Conservation (phyloP, 2,888 invertebrate species). For the Stictocephala bisonia region DNA sequence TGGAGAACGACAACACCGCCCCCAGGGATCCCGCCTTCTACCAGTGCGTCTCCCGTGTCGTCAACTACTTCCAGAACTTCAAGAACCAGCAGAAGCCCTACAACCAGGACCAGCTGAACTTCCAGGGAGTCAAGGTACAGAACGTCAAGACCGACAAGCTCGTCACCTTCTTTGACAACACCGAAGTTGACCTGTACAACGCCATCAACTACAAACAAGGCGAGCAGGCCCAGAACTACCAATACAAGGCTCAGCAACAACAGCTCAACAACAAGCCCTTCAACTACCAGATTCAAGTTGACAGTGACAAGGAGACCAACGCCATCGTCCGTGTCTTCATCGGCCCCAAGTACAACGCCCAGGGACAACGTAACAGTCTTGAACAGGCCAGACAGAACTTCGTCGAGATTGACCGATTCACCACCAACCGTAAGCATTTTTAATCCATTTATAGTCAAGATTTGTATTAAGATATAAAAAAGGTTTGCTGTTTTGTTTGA, state of each 20-base stretch:
- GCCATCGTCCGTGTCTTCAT: constrained; percentile 75
- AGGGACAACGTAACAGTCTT: constrained; percentile 65
- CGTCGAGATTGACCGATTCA: constrained; percentile 73
- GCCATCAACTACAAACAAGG: constrained; percentile 66
- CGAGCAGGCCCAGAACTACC: constrained; percentile 49
- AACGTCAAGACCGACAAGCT: constrained; percentile 73
- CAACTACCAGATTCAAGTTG: constrained; percentile 69
- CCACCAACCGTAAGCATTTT: constrained; percentile 67
- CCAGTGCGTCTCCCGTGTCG: constrained; percentile 70
- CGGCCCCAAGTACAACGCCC: constrained; percentile 76
- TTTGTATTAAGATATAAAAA: too few relatives aligned
- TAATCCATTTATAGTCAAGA: too few relatives aligned
- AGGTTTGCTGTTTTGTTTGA: too few relatives aligned
- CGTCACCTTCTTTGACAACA: constrained; percentile 77
- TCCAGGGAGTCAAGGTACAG: constrained; percentile 74
- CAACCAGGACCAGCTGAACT: constrained; percentile 68
- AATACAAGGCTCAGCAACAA: constrained; percentile 68
- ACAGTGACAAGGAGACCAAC: constrained; percentile 70
- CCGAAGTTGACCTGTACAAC: constrained; percentile 74
- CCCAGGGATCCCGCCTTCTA: constrained; percentile 81
- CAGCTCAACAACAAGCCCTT: constrained; percentile 76
- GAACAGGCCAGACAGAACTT: constrained; percentile 68
- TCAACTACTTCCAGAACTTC: constrained; percentile 69
- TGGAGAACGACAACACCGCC: constrained; percentile 74
- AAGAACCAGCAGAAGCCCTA: constrained; percentile 72